Evolutionary conservation across 30 jellyfish, hydroid and myxozoan species (phyloP).

Genomic region (Aurelia aurita complex sp. Pacific): DNA sequence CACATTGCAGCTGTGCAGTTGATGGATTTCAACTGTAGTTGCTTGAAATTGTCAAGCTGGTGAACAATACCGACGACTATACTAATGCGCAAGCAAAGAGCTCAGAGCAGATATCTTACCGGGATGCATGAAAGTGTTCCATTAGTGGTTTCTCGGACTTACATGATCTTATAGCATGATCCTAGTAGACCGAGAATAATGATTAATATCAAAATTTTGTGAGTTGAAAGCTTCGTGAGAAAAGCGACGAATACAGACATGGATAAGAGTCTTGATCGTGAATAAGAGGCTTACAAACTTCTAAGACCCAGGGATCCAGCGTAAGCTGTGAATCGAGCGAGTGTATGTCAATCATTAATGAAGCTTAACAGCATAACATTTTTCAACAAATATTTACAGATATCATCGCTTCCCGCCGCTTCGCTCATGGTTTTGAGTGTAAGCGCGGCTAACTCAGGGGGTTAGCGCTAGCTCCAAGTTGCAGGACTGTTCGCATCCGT

Average conservation of each 20-base stretch:
- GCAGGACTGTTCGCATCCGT: no score
- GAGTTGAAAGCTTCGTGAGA: slow-evolving; percentile 24
- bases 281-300: slow-evolving; percentile 17
- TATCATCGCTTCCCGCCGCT: not conserved
- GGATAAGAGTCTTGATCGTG: slow-evolving; percentile 9
- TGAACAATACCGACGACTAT: no score
- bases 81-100: no score
- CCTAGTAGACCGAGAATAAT: no score
- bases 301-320: slow-evolving; percentile 13
- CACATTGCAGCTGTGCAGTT: no score
- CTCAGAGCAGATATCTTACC: no score
- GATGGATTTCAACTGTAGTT: no score
- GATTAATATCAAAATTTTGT: no score
- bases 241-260: not conserved
- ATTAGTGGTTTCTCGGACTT: no score
- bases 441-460: not conserved
- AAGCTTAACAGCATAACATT: not conserved
- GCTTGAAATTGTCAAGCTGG: no score
- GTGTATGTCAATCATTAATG: slow-evolving; percentile 46
- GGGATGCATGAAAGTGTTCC: no score
- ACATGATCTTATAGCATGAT: no score
- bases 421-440: not conserved
- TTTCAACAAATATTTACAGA: slow-evolving; percentile 5
- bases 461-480: not conserved
- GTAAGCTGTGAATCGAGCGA: slow-evolving; percentile 45